phyloP scores from a whole-genome alignment of 1,140 invertebrate species.

The Meloidogyne hapla region DNA sequence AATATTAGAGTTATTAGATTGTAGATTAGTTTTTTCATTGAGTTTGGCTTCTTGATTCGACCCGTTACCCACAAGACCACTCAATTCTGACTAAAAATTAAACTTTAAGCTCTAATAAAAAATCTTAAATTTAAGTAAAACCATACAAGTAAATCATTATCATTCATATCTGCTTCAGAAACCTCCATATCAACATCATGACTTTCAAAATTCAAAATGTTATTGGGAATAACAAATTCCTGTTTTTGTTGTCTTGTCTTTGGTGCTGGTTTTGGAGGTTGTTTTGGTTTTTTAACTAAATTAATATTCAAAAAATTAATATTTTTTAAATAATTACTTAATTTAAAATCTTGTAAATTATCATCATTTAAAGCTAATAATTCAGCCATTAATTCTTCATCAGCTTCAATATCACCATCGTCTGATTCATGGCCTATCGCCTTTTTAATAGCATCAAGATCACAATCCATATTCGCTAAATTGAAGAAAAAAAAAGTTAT shows the following conservation, averaged over 20 bases:
- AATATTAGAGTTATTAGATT: background rate
- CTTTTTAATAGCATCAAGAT: background rate
- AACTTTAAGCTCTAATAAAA: background rate
- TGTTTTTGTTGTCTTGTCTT: background rate
- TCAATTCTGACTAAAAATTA: background rate
- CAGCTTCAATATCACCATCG: conserved; percentile 15
- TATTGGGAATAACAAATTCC: background rate
- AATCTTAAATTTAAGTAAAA: background rate
- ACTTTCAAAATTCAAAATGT: background rate
- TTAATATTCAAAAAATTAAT: background rate
- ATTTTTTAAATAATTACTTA: conserved; percentile 3
- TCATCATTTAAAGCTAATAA: conserved; percentile 12
- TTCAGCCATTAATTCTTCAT: conserved; percentile 28
- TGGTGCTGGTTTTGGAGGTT: background rate
- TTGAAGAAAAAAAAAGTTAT: background rate
- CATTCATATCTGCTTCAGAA: background rate
- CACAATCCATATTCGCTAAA: conserved; percentile 1
- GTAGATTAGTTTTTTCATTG: background rate
- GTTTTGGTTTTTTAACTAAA: background rate
- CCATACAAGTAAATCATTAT: background rate
- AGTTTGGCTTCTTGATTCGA: background rate
- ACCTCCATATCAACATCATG: background rate
- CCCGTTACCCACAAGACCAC: background rate
- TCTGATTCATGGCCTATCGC: background rate
- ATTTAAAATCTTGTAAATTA: background rate